A percentile compares a stretch with the other conserved stretches of the same genome.
Conservation (phyloP, 2,888 invertebrate genomes). For the Neelides folsomi region DNA sequence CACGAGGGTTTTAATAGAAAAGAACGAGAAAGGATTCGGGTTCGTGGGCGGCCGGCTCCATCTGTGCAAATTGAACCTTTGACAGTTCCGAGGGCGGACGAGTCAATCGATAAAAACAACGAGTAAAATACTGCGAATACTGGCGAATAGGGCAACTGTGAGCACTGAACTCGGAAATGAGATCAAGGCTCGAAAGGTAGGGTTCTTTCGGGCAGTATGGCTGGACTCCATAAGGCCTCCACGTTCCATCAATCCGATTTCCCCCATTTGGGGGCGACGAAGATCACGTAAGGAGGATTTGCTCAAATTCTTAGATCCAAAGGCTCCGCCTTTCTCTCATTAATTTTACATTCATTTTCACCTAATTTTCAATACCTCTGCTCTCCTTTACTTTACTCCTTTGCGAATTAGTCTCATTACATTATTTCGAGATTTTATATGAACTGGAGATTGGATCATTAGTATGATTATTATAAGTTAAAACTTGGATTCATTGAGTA, state of each 20-base stretch:
- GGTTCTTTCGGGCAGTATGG: neutral
- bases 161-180: too few species aligned
- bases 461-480: too few species aligned
- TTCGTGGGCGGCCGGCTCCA: neutral
- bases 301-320: neutral
- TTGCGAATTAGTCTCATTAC: neutral
- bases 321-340: neutral
- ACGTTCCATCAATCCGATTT: constrained; percentile 2
- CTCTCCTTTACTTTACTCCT: too few species aligned
- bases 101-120: constrained; percentile 9
- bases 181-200: neutral
- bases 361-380: too few species aligned
- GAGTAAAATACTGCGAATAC: neutral
- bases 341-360: neutral
- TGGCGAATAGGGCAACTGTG: too few species aligned
- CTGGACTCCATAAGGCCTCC: too few species aligned
- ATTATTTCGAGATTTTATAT: neutral
- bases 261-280: constrained; percentile 3
- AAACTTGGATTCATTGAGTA: too few species aligned
- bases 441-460: too few species aligned
- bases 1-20: neutral
- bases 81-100: constrained; percentile 3
- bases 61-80: neutral
- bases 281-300: neutral
- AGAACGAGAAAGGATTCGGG: neutral